Base-by-base conservation (phyloP, 2,113 vertebrate genomes). In the Setophaga coronata region DNA sequence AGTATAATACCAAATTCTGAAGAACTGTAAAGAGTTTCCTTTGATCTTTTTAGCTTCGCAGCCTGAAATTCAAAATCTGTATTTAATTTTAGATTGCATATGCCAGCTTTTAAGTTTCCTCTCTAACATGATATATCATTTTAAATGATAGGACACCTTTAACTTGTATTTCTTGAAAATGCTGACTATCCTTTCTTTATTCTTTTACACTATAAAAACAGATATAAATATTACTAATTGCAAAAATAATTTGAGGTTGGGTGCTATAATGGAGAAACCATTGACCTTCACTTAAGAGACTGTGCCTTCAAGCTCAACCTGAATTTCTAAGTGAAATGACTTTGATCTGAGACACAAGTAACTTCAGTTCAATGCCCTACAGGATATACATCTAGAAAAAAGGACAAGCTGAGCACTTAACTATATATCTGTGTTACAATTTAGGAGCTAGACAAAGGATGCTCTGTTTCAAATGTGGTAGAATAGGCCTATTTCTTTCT, bases 81-180 rank as follows among this genome's bases (percentile, higher is more conserved):
- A 98, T 98, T 98, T 98, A 98, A 98, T 98, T 98, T 98, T 98
- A 98, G 96, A 98, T 98, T 98, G 97, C 98, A 98, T 97, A 97
- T 97, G 97, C 95, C 85, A 97, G 97, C 97, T 98, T 98, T 98
- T 98, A 98, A 97, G 97, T 98, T 98, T 98, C 97, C 97, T 97
- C 97, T 97, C 96, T 96, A 98, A 97, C 97, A 97, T 95, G 96
- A 97, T 98, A 97, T 95, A 98, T 98, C 97, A 97, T 97, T 98
- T 98, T 97, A 98, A 98, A 97, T 97, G 94, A 97, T 97, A 97
- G 90, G 77, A 97, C 96, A 98, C 97, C 93, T 97, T 98, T 98
- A 98, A 97, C 97, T 98, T 98, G 84, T 97, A 98, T 97, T 98
- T 98, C 95, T 97, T 97, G 95, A 98, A 98, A 97, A 97, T 96